These are phyloP conservation scores for Cottus gobio DNA, from an alignment of 2,113 vertebrate genomes.

Conservation along the genomic window DNA sequence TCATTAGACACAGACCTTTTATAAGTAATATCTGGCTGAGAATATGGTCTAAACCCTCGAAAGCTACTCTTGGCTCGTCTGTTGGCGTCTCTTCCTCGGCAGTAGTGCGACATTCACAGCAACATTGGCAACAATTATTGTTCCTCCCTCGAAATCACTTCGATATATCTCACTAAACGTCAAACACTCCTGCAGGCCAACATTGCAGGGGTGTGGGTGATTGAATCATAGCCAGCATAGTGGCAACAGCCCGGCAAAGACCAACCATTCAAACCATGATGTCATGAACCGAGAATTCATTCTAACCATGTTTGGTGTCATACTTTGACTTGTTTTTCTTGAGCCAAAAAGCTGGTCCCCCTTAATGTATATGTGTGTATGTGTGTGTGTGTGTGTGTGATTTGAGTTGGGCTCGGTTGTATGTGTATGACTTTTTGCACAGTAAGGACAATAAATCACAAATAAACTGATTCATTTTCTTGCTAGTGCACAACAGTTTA, in stretches of 20 bases:
- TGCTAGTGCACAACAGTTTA: conserved; percentile 98
- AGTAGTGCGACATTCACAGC: conserved; percentile 19
- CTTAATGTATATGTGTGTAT: conserved; percentile 39
- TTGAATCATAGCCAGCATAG: conserved; percentile 28
- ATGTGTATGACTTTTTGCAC: conserved; percentile 66
- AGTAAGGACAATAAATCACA: conserved; percentile 71
- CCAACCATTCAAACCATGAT: conserved; percentile 38
- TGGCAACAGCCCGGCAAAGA: conserved; percentile 42
- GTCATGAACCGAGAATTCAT: conserved; percentile 25
- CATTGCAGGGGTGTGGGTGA: conserved; percentile 27
- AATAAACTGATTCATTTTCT: conserved; percentile 96
- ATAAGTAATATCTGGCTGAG: conserved; percentile 2
- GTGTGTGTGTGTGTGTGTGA: conserved; percentile 27
- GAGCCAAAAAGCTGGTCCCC: conserved; percentile 55
- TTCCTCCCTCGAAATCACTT: conserved; percentile 25
- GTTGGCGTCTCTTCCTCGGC: conserved; percentile 29
- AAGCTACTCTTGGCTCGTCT: conserved; percentile 9
- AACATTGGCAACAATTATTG: conserved; percentile 8
- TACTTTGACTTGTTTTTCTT: conserved; percentile 50
- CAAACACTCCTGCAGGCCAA: conserved; percentile 23
- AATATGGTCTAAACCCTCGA: not conserved
- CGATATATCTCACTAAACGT: conserved; percentile 38
- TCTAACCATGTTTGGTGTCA: conserved; percentile 50
- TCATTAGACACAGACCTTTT: not conserved
- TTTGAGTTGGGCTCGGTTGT: conserved; percentile 42